These are phyloP conservation scores for Pomatostomus ruficeps DNA, from an alignment of 2,113 vertebrate species.

Conservation along the genomic window DNA sequence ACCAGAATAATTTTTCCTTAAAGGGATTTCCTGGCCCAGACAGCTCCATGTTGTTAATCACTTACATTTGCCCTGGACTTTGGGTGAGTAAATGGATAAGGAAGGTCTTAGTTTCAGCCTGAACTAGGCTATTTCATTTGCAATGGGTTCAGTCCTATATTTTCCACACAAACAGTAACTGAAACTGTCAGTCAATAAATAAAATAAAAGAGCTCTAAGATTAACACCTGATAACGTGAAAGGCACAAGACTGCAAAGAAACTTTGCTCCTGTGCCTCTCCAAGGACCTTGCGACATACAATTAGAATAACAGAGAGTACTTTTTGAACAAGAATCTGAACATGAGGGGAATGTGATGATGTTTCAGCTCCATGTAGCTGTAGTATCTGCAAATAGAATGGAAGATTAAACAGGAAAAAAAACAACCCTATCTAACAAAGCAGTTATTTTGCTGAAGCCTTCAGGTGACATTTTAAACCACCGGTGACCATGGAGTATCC, in stretches of 20 bases:
- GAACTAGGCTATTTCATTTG: neutral
- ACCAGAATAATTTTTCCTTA: neutral
- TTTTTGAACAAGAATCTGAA: conserved; percentile 23
- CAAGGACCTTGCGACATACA: neutral
- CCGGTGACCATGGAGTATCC: conserved; percentile 46
- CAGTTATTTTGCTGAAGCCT: conserved; percentile 46
- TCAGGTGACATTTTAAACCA: conserved; percentile 65
- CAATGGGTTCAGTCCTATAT: neutral
- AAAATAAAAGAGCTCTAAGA: conserved; percentile 49
- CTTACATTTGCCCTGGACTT: neutral
- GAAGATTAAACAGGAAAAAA: conserved; percentile 52
- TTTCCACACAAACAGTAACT: neutral
- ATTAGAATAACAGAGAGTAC: conserved; percentile 31
- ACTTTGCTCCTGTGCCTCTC: neutral
- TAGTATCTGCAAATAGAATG: conserved; percentile 43
- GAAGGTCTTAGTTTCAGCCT: neutral
- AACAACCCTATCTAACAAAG: conserved; percentile 44
- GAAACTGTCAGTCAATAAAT: conserved; percentile 23
- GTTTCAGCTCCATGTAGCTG: conserved; percentile 41
- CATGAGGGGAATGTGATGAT: neutral
- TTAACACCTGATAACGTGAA: conserved; percentile 21
- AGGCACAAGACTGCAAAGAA: conserved; percentile 11
- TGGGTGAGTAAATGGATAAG: neutral
- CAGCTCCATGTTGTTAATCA: neutral
- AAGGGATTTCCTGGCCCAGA: neutral